Evolutionary conservation across 2,888 invertebrate species (phyloP).

Genomic region (Sarcophaga carnaria): DNA sequence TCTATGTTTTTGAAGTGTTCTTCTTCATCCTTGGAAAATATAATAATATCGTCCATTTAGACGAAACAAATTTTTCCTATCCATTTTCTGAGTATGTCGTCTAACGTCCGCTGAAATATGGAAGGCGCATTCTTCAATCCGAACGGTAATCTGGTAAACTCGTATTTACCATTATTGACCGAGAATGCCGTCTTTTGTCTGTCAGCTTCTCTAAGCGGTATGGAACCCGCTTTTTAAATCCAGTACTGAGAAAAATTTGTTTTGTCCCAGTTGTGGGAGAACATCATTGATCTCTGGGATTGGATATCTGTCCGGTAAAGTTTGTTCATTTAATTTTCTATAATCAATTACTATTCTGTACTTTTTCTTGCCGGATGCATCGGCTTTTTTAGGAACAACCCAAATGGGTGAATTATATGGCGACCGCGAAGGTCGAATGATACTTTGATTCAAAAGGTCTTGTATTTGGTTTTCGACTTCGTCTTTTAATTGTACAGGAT

Average conservation of each 20-base stretch:
- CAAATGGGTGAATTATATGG: no score
- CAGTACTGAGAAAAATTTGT: no score
- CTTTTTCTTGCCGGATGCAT: no score
- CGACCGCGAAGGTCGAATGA: neutral
- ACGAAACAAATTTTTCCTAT: conserved; percentile 22
- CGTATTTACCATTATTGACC: neutral
- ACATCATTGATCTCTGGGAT: no score
- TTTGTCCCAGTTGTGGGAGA: no score
- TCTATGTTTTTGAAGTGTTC: neutral
- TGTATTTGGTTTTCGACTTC: conserved; percentile 33
- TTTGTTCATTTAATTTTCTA: no score
- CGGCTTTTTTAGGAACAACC: no score
- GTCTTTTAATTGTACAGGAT: conserved; percentile 9
- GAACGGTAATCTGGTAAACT: neutral
- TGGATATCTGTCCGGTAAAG: no score
- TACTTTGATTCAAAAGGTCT: conserved; percentile 13
- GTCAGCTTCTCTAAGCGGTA: neutral
- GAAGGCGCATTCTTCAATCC: no score
- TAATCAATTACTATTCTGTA: no score
- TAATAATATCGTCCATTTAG: conserved; percentile 47
- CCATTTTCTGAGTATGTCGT: neutral
- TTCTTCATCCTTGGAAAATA: conserved; percentile 20
- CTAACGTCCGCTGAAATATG: neutral
- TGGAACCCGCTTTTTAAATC: no score
- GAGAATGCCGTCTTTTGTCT: neutral